These are phyloP conservation scores for Elgaria multicarinata DNA, from an alignment of 2,113 vertebrate genomes.

Conservation along the genomic window DNA sequence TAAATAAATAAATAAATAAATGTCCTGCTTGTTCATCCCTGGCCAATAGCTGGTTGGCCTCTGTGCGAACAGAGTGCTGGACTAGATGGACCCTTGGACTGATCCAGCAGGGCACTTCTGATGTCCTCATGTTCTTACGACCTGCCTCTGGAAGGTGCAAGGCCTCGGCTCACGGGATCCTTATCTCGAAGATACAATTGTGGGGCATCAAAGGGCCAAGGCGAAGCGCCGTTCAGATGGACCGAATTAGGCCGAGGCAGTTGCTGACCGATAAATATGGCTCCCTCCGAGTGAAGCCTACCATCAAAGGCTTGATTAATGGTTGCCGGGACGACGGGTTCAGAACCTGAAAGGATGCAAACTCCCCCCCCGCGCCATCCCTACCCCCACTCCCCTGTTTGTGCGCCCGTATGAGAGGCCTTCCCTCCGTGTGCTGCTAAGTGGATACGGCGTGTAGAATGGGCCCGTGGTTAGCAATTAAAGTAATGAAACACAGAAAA, in stretches of 20 bases:
- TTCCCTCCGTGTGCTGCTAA: slow-evolving; percentile 54
- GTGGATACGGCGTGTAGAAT: slow-evolving; percentile 38
- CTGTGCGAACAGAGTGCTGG: too few species aligned
- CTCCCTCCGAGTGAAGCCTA: background rate
- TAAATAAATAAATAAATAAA: too few species aligned
- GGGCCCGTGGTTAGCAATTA: slow-evolving; percentile 42
- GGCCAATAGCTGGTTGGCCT: too few species aligned
- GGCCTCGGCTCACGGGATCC: background rate
- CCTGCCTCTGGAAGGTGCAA: background rate
- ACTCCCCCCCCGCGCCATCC: too few species aligned
- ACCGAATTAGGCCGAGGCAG: background rate
- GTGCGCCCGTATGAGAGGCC: slow-evolving; percentile 34
- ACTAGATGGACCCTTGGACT: too few species aligned
- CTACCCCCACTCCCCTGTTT: slow-evolving; percentile 2
- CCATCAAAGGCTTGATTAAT: background rate
- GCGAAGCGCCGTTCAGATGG: background rate
- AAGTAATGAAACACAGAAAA: slow-evolving; percentile 65
- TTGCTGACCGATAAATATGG: slow-evolving; percentile 8
- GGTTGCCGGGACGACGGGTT: background rate
- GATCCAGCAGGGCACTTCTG: too few species aligned
- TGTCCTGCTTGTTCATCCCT: too few species aligned
- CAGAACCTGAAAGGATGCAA: background rate
- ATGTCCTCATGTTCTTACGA: too few species aligned
- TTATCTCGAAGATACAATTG: background rate
- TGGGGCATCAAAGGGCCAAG: background rate